phyloP scores from a whole-genome alignment of 2,797 vertebrate genomes.

The Erpetoichthys calabaricus region DNA sequence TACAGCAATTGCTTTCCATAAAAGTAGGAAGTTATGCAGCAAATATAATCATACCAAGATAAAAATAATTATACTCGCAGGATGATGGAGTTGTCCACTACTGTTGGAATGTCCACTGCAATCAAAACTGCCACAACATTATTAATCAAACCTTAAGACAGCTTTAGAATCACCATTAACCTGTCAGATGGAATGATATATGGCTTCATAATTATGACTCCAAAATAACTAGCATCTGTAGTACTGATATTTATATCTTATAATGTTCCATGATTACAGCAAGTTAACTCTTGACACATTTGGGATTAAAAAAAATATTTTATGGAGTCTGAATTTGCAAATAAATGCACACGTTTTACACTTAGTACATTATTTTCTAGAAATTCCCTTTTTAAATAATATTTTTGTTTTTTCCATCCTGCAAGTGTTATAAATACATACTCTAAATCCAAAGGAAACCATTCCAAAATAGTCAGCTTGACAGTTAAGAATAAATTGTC shows the following conservation, averaged over 20 bases:
- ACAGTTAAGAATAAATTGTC: no score
- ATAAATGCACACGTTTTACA: no score
- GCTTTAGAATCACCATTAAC: slow-evolving; percentile 2
- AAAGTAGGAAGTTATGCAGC: neutral
- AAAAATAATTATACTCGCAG: neutral
- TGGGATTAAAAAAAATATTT: no score
- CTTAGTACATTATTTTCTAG: no score
- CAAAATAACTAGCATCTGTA: slow-evolving; percentile 8
- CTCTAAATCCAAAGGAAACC: no score
- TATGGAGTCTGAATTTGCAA: no score
- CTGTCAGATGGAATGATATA: slow-evolving; percentile 4
- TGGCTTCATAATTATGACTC: slow-evolving; percentile 1
- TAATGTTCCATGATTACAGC: no score
- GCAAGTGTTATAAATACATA: no score
- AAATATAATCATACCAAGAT: neutral
- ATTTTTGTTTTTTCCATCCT: no score
- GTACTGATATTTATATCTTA: neutral
- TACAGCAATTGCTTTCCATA: neutral
- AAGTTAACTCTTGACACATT: no score
- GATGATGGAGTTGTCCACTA: slow-evolving; percentile 1
- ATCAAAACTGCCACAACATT: neutral
- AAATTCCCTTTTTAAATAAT: no score
- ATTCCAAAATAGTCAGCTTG: no score
- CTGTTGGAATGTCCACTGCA: neutral
- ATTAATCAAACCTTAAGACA: slow-evolving; percentile 5